These are phyloP conservation scores for Polypedilum pembai DNA, from an alignment of 1,140 invertebrate species.

Conservation along the genomic window DNA sequence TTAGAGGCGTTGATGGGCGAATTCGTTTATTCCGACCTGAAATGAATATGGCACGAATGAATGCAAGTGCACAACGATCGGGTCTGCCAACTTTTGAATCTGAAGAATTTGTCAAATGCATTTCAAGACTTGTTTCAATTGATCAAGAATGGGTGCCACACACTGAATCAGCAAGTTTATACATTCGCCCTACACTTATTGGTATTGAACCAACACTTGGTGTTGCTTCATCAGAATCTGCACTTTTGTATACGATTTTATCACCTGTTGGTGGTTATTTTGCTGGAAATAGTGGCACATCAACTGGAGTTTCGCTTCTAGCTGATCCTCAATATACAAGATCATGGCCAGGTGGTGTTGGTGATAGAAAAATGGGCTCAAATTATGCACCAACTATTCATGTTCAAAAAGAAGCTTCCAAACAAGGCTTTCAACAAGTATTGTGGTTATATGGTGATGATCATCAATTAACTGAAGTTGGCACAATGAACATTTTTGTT, in stretches of 20 bases:
- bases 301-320: slow-evolving; percentile 60
- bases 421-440: slow-evolving; percentile 85
- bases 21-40: slow-evolving; percentile 93
- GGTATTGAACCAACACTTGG: slow-evolving; percentile 93
- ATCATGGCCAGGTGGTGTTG: slow-evolving; percentile 92
- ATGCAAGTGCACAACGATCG: slow-evolving; percentile 70
- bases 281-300: slow-evolving; percentile 45
- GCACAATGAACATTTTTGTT: slow-evolving; percentile 98
- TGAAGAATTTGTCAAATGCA: slow-evolving; percentile 78
- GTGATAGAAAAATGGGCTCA: slow-evolving; percentile 90
- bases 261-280: slow-evolving; percentile 94
- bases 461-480: slow-evolving; percentile 92
- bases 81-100: slow-evolving; percentile 86
- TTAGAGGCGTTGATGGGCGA: slow-evolving; percentile 84
- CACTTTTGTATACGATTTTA: slow-evolving; percentile 83
- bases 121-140: slow-evolving; percentile 78
- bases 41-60: slow-evolving; percentile 92
- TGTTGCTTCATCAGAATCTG: slow-evolving; percentile 72
- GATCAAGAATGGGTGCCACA: slow-evolving; percentile 98
- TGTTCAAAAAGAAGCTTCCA: slow-evolving; percentile 69
- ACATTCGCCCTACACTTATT: slow-evolving; percentile 93
- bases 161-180: slow-evolving; percentile 78
- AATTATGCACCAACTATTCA: slow-evolving; percentile 84
- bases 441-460: slow-evolving; percentile 95
- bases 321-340: slow-evolving; percentile 47